Base-by-base conservation (phyloP, 2,113 vertebrate species). In the Strix uralensis region DNA sequence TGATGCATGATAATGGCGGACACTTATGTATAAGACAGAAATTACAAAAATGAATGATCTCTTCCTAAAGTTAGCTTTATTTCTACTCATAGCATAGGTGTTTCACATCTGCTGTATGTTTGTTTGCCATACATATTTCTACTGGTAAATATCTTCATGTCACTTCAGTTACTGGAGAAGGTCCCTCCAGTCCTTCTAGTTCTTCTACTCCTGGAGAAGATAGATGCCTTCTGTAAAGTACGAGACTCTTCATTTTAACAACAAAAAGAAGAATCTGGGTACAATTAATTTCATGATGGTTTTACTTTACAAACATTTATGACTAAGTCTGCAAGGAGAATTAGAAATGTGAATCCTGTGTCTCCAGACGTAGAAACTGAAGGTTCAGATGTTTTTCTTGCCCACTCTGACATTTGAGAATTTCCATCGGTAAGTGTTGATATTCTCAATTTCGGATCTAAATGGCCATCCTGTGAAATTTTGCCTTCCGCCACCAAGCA, bases 1-100 rank as follows among this genome's bases (percentile, higher is more conserved):
- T 49, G 27, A 66, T 55, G 5, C 32, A 3, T 2, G 9, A 9
- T 38, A 25, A 36, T 2, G 6, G 11, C 0, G 0, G 6, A 5
- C 47, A 67, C 15, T 14, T 38, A 23, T 1, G 0, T 52, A 20
- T 36, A 44, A 40, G 5, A 63, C 30, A 49, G 20, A 77, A 66
- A 21, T 49, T 44, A 38, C 22, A 49, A 44, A 88, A 52, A 25
- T 30, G 4, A 47, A 10, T 30, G 0, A 38, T 21, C 2, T 15
- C 19, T 86, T 73, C 27, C 44, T 47, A 11, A 16, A 6, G 19
- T 36, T 78, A 29, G 9, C 18, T 72, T 12, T 77, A 57, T 38
- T 91, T 69, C 59, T 51, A 19, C 27, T n/a, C 10, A 10, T 5
- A 83, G 36, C 18, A 29, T 11, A 10, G 22, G 6, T 0, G 1